These are phyloP conservation scores for Piprites chloris DNA, from an alignment of 2,113 vertebrate genomes.

Conservation along the genomic window DNA sequence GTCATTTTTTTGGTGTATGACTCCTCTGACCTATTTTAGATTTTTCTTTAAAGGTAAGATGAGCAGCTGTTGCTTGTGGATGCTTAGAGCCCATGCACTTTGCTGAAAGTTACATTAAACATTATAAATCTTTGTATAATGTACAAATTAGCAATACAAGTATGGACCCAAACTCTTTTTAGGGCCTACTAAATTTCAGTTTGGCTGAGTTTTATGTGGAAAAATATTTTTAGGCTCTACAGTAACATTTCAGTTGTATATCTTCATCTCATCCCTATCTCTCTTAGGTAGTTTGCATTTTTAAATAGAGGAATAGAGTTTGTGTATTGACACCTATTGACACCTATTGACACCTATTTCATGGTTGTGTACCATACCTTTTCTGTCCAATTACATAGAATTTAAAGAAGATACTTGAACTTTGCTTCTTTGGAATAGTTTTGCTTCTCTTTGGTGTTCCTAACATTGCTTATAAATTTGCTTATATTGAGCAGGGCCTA, in stretches of 20 bases:
- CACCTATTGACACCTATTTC: neutral
- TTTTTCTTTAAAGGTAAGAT: neutral
- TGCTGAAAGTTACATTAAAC: neutral
- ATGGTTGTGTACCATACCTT: neutral
- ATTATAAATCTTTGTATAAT: neutral
- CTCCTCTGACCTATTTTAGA: neutral
- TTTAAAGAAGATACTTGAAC: neutral
- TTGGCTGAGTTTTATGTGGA: neutral
- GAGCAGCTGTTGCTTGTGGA: neutral
- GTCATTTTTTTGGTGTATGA: neutral
- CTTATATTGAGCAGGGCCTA: neutral
- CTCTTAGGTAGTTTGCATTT: neutral
- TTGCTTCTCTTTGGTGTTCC: neutral
- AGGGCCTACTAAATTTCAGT: neutral
- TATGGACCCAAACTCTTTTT: neutral
- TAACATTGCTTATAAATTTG: neutral
- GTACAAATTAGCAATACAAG: neutral
- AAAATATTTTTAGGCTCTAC: neutral
- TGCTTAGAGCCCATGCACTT: neutral
- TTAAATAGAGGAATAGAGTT: neutral
- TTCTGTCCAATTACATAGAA: neutral
- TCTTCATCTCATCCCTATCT: neutral
- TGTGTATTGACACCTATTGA: neutral
- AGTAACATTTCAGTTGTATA: neutral
- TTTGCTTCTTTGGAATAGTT: neutral